Percentiles rank a stretch among this genome's conserved stretches.
Conservation (phyloP, 1,140 invertebrate species). For the Leptinotarsa texana region DNA sequence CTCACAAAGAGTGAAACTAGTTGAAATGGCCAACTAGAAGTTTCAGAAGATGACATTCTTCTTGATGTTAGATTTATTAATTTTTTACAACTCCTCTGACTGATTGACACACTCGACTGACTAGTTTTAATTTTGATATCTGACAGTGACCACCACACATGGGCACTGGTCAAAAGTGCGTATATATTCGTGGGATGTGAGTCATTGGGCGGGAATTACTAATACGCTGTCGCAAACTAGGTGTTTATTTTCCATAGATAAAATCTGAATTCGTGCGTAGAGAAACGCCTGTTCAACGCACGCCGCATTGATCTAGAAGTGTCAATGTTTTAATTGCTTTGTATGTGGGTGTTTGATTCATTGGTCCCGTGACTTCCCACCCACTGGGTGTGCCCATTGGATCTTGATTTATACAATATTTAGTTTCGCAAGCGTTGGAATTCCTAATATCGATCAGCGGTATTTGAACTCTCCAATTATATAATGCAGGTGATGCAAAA, state of each 20-base stretch:
- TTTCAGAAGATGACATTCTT: no score
- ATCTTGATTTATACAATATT: conserved; percentile 6
- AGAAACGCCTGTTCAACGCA: neutral
- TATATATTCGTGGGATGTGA: neutral
- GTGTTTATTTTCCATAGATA: conserved; percentile 5
- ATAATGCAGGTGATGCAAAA: neutral
- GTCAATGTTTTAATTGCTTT: conserved; percentile 4
- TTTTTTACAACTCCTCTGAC: no score
- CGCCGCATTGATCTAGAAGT: conserved; percentile 2
- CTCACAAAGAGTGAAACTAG: no score
- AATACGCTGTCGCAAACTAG: conserved; percentile 5
- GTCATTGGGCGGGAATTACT: neutral
- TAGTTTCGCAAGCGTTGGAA: conserved; percentile 5
- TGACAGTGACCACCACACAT: no score
- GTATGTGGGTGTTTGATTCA: conserved; percentile 20
- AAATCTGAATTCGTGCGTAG: neutral
- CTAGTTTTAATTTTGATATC: no score
- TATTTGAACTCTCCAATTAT: neutral
- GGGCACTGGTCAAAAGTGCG: neutral
- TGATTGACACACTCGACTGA: no score
- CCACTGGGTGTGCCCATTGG: conserved; percentile 12
- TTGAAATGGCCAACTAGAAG: no score
- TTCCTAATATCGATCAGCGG: conserved; percentile 4
- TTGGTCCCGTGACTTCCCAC: conserved; percentile 14
- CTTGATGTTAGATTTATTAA: no score